Evolutionary conservation across 2,113 vertebrate species (phyloP).

Genomic region (Progne subis): DNA sequence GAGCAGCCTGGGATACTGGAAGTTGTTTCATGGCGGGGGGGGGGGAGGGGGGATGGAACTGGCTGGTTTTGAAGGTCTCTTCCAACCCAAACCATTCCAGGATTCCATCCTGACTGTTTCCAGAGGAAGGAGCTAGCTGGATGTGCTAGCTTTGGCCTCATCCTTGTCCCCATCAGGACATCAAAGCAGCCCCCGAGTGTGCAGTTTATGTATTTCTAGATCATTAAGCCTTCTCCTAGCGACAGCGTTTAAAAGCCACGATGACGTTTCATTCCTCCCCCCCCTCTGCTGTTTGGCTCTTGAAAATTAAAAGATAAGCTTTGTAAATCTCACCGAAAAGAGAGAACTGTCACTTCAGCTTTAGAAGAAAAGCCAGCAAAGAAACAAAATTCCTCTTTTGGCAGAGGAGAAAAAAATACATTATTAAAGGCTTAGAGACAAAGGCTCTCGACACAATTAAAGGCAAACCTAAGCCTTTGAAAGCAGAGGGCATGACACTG

Average conservation of each 20-base stretch:
- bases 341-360: constrained; percentile 66
- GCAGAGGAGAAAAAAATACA: constrained; percentile 39
- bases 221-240: constrained; percentile 56
- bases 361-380: constrained; percentile 49
- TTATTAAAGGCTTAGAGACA: constrained; percentile 69
- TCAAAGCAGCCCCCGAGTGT: neutral
- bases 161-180: neutral
- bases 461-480: constrained; percentile 64
- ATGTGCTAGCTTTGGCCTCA: neutral
- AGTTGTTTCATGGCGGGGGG: neutral
- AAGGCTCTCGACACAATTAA: constrained; percentile 59
- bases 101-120: neutral
- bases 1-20: fast-evolving
- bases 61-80: neutral
- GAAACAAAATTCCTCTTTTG: constrained; percentile 58
- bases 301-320: constrained; percentile 67
- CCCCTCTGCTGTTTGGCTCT: neutral
- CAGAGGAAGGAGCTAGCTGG: neutral
- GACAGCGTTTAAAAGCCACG: neutral
- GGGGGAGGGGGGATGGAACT: fast-evolving
- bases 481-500: constrained; percentile 64
- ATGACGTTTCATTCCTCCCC: neutral
- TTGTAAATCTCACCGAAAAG: constrained; percentile 32
- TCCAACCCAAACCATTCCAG: neutral
- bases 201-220: constrained; percentile 16